Evolutionary conservation across 2,113 vertebrate species (phyloP).

Genomic region (Aegithalos caudatus): DNA sequence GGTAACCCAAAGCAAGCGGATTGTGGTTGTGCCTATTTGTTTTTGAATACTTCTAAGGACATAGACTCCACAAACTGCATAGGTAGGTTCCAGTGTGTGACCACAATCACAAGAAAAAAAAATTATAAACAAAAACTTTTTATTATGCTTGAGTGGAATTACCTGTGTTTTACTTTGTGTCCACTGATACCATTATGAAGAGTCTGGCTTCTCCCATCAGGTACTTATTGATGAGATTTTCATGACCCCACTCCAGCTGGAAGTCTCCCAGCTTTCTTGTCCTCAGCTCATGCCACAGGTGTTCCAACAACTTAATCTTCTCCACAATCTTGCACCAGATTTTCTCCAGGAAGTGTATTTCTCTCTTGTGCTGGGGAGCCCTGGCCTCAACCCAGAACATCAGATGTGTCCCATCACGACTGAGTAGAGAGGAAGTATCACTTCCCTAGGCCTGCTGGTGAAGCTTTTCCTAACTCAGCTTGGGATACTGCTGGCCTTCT

Average conservation of each 20-base stretch:
- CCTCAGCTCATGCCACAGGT: background rate
- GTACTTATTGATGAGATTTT: background rate
- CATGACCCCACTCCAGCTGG: rapidly evolving
- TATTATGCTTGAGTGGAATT: background rate
- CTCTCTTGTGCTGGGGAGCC: background rate
- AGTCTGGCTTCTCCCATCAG: background rate
- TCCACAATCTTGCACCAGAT: background rate
- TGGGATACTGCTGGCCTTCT: background rate
- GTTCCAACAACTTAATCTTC: rapidly evolving
- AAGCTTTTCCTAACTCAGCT: background rate
- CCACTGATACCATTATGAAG: background rate
- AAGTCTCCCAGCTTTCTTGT: background rate
- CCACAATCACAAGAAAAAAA: background rate
- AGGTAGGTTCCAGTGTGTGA: background rate
- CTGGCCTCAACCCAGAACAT: background rate
- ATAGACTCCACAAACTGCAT: background rate
- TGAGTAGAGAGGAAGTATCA: background rate
- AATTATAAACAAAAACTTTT: rapidly evolving
- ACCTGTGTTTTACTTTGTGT: background rate
- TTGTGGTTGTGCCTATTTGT: rapidly evolving
- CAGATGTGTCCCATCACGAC: background rate
- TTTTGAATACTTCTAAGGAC: background rate
- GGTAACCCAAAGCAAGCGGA: background rate
- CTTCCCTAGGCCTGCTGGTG: background rate
- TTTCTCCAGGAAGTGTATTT: background rate